These are phyloP conservation scores for Sebastes kiyomatsui DNA, from an alignment of 2,797 vertebrate genomes.

Conservation along the genomic window DNA sequence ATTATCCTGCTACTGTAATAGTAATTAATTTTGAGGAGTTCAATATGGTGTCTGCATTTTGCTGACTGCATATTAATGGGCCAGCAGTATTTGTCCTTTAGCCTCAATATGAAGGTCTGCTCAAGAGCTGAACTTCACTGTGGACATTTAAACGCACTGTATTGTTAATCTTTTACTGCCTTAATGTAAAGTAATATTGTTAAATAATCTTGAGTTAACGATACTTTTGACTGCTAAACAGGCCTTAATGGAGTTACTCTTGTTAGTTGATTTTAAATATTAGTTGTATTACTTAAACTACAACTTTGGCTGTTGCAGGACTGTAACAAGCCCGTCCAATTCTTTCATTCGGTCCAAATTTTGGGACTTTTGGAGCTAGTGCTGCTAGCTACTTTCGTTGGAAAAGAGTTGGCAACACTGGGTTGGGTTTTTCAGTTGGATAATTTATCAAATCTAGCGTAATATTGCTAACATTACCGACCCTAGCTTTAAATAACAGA, in stretches of 20 bases:
- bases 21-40: slow-evolving; percentile 21
- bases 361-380: too few relatives aligned
- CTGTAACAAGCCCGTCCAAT: too few relatives aligned
- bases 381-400: too few relatives aligned
- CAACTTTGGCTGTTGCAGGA: neutral
- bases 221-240: slow-evolving; percentile 14
- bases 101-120: slow-evolving; percentile 19
- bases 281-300: neutral
- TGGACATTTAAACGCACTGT: neutral
- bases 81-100: slow-evolving; percentile 13
- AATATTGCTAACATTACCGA: too few relatives aligned
- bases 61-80: slow-evolving; percentile 34
- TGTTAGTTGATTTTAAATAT: neutral
- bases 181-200: slow-evolving; percentile 25
- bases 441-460: too few relatives aligned
- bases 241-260: neutral
- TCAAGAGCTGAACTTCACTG: slow-evolving; percentile 11
- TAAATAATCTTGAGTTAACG: slow-evolving; percentile 20
- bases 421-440: too few relatives aligned
- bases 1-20: neutral
- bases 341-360: too few relatives aligned
- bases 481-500: neutral
- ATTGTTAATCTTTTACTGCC: neutral
- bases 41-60: slow-evolving; percentile 18
- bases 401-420: too few relatives aligned